phyloP scores from a whole-genome alignment of 2,797 vertebrate species.

The Decapterus maruadsi region DNA sequence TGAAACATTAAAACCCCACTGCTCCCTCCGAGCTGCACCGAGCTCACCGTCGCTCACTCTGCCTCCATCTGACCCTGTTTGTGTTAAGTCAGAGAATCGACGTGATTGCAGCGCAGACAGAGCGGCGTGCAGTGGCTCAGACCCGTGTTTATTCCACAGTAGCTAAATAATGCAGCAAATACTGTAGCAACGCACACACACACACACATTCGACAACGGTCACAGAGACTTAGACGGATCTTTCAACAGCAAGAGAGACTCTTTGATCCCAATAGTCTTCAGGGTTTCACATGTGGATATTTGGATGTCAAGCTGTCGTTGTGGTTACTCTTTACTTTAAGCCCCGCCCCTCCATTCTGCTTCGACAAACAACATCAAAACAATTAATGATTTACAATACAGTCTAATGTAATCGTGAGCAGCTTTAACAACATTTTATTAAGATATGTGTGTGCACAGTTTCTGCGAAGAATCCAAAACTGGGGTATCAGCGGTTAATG shows the following conservation, averaged over 20 bases:
- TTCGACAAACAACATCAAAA: not conserved
- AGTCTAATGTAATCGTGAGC: not conserved
- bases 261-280: not conserved
- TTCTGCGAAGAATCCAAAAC: not conserved
- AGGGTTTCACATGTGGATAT: not conserved
- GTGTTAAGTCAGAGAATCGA: conserved; percentile 13
- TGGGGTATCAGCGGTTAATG: not conserved
- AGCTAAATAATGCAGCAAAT: conserved; percentile 61
- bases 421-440: not conserved
- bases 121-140: not conserved
- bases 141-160: conserved; percentile 37
- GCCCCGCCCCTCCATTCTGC: not conserved
- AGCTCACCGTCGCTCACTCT: conserved; percentile 11
- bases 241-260: not conserved
- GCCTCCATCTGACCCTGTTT: conserved; percentile 25
- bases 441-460: not conserved
- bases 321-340: conserved; percentile 26
- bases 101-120: not conserved
- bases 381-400: not conserved
- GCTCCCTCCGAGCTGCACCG: conserved; percentile 24
- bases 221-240: not conserved
- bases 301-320: not conserved
- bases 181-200: conserved; percentile 62
- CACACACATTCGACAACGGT: conserved; percentile 3
- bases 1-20: conserved; percentile 48